Conservation (phyloP, 2,888 invertebrate species). For the Stegana nigrithorax region DNA sequence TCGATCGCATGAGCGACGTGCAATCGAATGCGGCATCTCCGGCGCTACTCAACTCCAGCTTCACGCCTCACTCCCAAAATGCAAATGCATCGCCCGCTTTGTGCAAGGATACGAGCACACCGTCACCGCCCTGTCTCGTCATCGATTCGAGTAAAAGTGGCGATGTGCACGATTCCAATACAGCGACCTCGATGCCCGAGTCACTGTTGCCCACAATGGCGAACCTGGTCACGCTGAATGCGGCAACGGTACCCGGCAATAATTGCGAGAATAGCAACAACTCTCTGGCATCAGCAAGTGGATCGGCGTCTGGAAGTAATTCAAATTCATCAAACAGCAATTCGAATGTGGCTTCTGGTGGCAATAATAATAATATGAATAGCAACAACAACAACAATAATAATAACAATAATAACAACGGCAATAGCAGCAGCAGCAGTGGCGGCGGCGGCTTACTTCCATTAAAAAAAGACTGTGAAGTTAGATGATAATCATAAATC, state of each 20-base stretch:
- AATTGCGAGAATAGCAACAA: slow-evolving; percentile 48
- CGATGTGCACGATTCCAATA: slow-evolving; percentile 54
- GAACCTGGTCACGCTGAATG: not conserved
- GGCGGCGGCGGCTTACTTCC: slow-evolving; percentile 69
- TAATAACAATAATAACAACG: slow-evolving; percentile 41
- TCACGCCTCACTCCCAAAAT: slow-evolving; percentile 50
- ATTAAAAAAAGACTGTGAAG: slow-evolving; percentile 85
- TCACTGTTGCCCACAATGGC: slow-evolving; percentile 10
- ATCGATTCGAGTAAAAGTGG: slow-evolving; percentile 60
- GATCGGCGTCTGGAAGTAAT: slow-evolving; percentile 45
- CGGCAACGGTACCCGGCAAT: slow-evolving; percentile 23
- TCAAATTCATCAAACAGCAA: slow-evolving; percentile 34
- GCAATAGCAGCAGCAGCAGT: slow-evolving; percentile 37
- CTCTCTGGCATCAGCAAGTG: slow-evolving; percentile 48
- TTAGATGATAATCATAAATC: slow-evolving; percentile 79
- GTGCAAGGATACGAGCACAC: slow-evolving; percentile 56
- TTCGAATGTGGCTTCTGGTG: slow-evolving; percentile 28
- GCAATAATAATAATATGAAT: slow-evolving; percentile 24
- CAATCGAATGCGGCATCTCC: slow-evolving; percentile 37
- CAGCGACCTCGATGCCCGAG: slow-evolving; percentile 54
- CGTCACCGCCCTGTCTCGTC: slow-evolving; percentile 57
- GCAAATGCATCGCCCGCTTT: slow-evolving; percentile 48
- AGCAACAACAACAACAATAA: slow-evolving; percentile 24
- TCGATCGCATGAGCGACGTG: too few species aligned
- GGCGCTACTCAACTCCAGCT: slow-evolving; percentile 35